Base-by-base conservation (phyloP, 92 coral and sea anemone species). In the Virgularia gustaviana region DNA sequence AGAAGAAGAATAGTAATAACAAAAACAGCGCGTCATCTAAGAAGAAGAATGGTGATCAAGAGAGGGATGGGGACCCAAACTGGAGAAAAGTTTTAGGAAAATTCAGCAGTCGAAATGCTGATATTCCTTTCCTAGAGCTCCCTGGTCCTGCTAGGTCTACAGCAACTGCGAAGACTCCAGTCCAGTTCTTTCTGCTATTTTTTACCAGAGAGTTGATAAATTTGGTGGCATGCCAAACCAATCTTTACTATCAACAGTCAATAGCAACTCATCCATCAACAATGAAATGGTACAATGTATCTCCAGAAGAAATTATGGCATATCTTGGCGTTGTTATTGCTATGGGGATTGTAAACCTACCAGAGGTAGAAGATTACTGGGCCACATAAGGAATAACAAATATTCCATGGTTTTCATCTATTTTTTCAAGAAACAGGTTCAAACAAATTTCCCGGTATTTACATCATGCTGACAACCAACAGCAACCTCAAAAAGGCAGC, bases 301-400 rank as follows among this genome's bases (percentile, higher is more conserved):
- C 51, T 31, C 32, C 30, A 42, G 73, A 65, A 25, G 73, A 65
- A 65, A 47, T 65, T n/a, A 65, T 65, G 73, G 73, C 59, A n/a
- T 42, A 37, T 43, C 32, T 65, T 18, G 63, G 63, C 29, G 75
- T 68, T 68, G 63, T 68, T 49, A 28, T 68, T 41, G 35, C 54
- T 13, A 68, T 45, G 75, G 75, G 63, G 29, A 45, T 68, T 31
- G 75, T 28, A 28, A 68, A 68, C 49, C 41, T 68, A 35, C 75
- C 63, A 23, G 64, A 3, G 36, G 54, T 32, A 29, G 37, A 68
- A 27, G 57, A 16, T 53, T 45, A 68, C 36, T 68, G 63, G 75
- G 49, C 63, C 16, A 41, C 49, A 41, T 41, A 49, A 2, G 64
- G 54, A 16, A 68, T 53, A 25, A 51, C 52, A 41, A 34, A 67